phyloP scores from a whole-genome alignment of 37 sponge, comb jelly and placozoan genomes.

The Spongia lamella region DNA sequence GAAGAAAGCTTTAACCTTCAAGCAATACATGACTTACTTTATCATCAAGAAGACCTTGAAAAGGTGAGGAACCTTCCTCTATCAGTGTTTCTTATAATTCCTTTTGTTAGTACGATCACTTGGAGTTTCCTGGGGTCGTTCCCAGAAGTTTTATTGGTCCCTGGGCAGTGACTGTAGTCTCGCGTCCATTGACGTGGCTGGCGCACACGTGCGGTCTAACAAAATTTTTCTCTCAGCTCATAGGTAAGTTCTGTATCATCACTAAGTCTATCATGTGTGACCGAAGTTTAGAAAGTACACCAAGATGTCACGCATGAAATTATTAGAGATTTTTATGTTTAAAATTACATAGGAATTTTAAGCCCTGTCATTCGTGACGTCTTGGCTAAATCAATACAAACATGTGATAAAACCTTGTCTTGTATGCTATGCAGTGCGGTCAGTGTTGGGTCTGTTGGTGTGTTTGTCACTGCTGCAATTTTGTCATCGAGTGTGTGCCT shows the following conservation, averaged over 20 bases:
- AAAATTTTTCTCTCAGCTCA: slow-evolving; percentile 68
- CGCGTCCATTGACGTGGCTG: slow-evolving; percentile 57
- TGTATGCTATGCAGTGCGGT: slow-evolving; percentile 52
- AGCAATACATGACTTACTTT: slow-evolving; percentile 94
- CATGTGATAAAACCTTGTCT: not conserved
- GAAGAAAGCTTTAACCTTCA: slow-evolving; percentile 99
- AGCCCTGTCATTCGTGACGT: too few relatives aligned
- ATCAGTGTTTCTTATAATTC: not conserved
- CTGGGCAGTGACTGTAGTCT: slow-evolving; percentile 42
- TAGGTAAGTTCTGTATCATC: slow-evolving; percentile 43
- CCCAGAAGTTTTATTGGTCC: slow-evolving; percentile 92
- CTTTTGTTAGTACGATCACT: slow-evolving; percentile 77
- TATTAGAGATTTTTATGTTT: not conserved
- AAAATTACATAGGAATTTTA: too few relatives aligned
- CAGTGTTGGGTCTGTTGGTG: slow-evolving; percentile 71
- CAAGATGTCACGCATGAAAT: too few relatives aligned
- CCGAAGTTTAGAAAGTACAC: too few relatives aligned
- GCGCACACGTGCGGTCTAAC: slow-evolving; percentile 8
- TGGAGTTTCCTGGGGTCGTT: slow-evolving; percentile 92
- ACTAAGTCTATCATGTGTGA: slow-evolving; percentile 8
- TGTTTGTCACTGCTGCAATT: slow-evolving; percentile 58
- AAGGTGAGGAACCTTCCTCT: slow-evolving; percentile 38
- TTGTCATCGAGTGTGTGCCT: slow-evolving; percentile 48
- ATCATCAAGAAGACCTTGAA: slow-evolving; percentile 71
- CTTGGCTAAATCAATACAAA: too few relatives aligned